Evolutionary conservation across 2,888 invertebrate genomes (phyloP), one percentile per base, ranked within the genome.

Genomic region (Macrosoma leucophasiata): DNA sequence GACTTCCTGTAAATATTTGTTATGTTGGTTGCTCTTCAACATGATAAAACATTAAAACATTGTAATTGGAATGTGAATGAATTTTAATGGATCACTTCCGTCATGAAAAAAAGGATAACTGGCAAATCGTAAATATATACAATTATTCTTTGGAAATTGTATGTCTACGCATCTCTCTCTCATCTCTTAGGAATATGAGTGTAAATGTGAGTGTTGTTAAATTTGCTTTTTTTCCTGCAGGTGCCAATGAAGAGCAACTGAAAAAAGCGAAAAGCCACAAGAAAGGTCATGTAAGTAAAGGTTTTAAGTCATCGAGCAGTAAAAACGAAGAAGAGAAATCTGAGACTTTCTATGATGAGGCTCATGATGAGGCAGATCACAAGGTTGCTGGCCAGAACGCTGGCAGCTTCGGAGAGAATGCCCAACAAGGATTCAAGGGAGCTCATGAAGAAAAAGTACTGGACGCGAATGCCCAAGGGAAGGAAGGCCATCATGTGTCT

Each of bases 241-340:
- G 84, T 40, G 85, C 85, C 40, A 86, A 86, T 33, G 87, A 86
- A 32, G 86, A 84, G 31, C 81, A 87, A 43, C 48, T 87, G 17
- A 86, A 87, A 36, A 78, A 85, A 46, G 85, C 86, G 3, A 84
- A 85, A 31, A 86, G 87, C 24, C 88, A 89, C 59, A 88, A 88
- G 52, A 89, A 89, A 45, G 89, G 89, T 1, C 89, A 89, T 55
- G 84, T 85, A 8, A 87, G 88, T 59, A 89, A 89, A 58, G 89
- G 89, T n/a, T 89, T 87, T 63, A 89, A 90, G 56, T 78, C 86
- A 3, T 88, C 89, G 3, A 88, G 89, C 56, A 88, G 88, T 55
- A 89, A 89, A 52, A 89, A 90, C 50, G 89, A 90, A 50, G 86
- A 88, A 48, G 88, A 88, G 36, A 88, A 88, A 58, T 85, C 87